Evolutionary conservation across 1,140 invertebrate genomes (phyloP), one percentile per base, ranked within the genome.

Genomic region (Pachypsylla venusta): DNA sequence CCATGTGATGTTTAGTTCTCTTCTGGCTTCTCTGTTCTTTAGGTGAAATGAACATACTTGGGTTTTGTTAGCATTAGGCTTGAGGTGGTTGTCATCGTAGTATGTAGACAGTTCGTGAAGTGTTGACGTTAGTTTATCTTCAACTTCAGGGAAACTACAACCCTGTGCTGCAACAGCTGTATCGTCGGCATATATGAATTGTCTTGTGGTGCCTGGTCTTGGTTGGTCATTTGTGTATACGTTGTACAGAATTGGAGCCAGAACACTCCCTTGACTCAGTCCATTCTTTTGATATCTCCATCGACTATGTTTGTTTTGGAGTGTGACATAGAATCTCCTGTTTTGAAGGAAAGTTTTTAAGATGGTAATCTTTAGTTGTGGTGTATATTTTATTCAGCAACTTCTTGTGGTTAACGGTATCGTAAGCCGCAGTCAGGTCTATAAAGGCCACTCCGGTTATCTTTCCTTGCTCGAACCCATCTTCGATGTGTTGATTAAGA

Each of bases 201-300:
- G 26, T 20, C 28, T 59, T 28, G 28, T 54, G 24, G 30, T 35
- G 30, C 30, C n/a, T 35, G 30, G 30, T 35, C 30, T 35, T 35
- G 30, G 30, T n/a, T 35, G 30, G 30, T 20, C 54, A 26, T 55
- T 55, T 5, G 54, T 55, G 26, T 55, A 55, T 55, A 55, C 26
- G 24, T 55, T 55, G 54, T 25, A 55, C 54, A 55, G 26, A 26
- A 55, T 26, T 55, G 54, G 58, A 30, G 58, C 58, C 27, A 60
- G 35, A 19, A 60, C 54, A 35, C 53, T 58, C 22, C 56, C 56
- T 58, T 58, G 56, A 20, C 27, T 14, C 22, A 60, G 53, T 13
- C 54, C 40, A 28, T 62, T 62, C 40, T 57, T 62, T 39, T 62
- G 61, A 53, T 53, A 54, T 53, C 58, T 60, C 57, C 60, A 61